phyloP scores from a whole-genome alignment of 2,113 vertebrate species.

The Natator depressus region DNA sequence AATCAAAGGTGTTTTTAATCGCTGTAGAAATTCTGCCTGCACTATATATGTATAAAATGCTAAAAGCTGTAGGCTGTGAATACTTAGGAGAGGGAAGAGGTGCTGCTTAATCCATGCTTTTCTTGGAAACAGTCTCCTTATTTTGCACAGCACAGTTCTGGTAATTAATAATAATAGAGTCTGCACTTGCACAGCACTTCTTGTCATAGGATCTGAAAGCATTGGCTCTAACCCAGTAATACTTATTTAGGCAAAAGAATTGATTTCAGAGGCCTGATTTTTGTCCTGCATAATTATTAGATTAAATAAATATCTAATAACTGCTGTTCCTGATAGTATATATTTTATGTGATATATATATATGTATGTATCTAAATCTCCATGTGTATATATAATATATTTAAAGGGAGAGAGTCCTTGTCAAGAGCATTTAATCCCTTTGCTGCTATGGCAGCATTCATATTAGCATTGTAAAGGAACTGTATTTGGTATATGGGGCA shows the following conservation, averaged over 20 bases:
- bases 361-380: neutral
- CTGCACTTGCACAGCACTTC: neutral
- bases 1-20: slow-evolving; percentile 29
- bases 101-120: neutral
- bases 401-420: neutral
- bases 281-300: neutral
- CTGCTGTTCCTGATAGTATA: neutral
- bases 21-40: neutral
- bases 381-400: neutral
- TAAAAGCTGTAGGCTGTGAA: neutral
- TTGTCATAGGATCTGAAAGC: neutral
- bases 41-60: neutral
- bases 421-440: neutral
- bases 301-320: neutral
- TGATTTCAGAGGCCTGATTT: neutral
- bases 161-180: neutral
- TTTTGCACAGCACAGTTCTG: neutral
- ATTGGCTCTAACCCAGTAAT: neutral
- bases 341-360: neutral
- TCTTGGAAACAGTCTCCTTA: neutral
- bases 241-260: neutral
- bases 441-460: slow-evolving; percentile 12
- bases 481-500: rapidly evolving
- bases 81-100: neutral
- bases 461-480: neutral